Evolutionary conservation across 2,888 invertebrate genomes (phyloP).

Genomic region (Parelbella ahira): DNA sequence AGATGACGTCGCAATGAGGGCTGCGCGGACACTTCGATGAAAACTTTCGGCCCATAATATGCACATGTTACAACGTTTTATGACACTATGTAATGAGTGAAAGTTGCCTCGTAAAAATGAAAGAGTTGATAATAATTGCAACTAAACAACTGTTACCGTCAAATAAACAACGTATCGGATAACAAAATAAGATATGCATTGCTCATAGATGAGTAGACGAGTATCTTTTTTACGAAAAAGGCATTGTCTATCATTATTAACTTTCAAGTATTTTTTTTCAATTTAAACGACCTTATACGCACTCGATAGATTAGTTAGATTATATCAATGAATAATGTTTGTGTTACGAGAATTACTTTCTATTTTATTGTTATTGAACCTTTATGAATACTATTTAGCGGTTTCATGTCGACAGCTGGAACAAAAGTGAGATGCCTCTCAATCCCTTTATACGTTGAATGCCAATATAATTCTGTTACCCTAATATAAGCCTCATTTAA

Average conservation of each 20-base stretch:
- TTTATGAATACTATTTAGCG: conserved; percentile 16
- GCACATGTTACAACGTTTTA: conserved; percentile 23
- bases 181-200: too few species aligned
- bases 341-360: too few species aligned
- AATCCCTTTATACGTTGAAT: conserved; percentile 7
- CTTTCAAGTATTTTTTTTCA: too few species aligned
- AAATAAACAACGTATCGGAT: too few species aligned
- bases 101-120: conserved; percentile 13
- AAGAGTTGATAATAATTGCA: conserved; percentile 1
- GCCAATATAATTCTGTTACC: conserved; percentile 13
- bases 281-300: too few species aligned
- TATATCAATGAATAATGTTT: too few species aligned
- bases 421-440: conserved; percentile 8
- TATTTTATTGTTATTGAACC: conserved; percentile 1
- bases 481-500: not conserved
- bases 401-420: conserved; percentile 5
- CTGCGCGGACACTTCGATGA: conserved; percentile 24
- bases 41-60: conserved; percentile 23
- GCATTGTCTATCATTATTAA: too few species aligned
- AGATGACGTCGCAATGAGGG: conserved; percentile 21
- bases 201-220: too few species aligned
- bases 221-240: too few species aligned
- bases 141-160: too few species aligned
- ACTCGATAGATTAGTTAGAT: too few species aligned
- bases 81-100: conserved; percentile 17